Conservation (phyloP, 2,888 invertebrate genomes). For the Ashinkailepas kermadecensis region DNA sequence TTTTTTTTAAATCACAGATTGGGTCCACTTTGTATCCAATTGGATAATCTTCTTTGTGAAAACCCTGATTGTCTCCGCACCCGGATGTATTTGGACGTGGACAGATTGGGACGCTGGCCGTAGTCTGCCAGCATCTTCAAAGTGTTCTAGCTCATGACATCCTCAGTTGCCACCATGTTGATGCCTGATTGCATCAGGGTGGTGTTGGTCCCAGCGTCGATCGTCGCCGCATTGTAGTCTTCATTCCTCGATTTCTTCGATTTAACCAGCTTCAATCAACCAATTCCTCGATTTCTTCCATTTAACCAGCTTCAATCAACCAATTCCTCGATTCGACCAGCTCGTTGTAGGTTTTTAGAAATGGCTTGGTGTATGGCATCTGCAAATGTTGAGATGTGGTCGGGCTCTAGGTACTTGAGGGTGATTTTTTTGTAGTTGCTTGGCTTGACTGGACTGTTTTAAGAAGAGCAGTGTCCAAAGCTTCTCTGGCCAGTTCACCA, state of each 20-base stretch:
- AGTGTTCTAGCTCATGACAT: too few relatives aligned
- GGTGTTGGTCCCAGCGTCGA: background rate
- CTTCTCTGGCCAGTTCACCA: background rate
- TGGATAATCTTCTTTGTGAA: too few relatives aligned
- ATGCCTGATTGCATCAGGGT: background rate
- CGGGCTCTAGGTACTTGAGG: background rate
- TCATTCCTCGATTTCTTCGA: background rate
- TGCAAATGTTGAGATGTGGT: background rate
- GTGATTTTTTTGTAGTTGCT: background rate
- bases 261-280: too few relatives aligned
- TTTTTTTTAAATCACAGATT: too few relatives aligned
- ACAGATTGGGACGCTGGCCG: too few relatives aligned
- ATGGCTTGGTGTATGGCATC: background rate
- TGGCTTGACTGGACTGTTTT: background rate
- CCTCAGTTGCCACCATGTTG: too few relatives aligned
- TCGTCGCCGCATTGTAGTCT: background rate
- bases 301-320: too few relatives aligned
- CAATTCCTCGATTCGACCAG: background rate
- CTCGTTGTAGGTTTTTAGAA: background rate
- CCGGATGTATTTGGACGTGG: too few relatives aligned
- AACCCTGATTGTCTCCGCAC: too few relatives aligned
- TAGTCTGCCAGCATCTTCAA: too few relatives aligned
- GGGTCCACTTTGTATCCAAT: too few relatives aligned
- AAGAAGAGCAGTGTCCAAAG: background rate
- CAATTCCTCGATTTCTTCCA: too few relatives aligned